Evolutionary conservation across 2,888 invertebrate species (phyloP), one percentile per base, ranked within the genome.

Genomic region (Pilophorus perplexus): DNA sequence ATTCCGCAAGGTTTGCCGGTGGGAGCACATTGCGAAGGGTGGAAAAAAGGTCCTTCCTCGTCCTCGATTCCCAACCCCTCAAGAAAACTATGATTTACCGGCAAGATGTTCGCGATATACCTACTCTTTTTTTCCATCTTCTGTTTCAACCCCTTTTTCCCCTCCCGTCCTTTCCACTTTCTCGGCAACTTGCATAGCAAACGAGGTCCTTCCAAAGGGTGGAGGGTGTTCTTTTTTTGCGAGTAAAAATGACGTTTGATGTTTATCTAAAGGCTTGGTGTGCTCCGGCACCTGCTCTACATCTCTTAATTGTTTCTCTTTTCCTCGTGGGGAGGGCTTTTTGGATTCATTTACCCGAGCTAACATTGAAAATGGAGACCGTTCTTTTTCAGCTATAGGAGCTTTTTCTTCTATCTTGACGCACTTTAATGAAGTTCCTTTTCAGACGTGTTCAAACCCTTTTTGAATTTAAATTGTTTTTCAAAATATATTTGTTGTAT

Each of bases 21-120:
- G 33, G 37, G 38, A 42, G 42, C 59, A 59, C 59, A 59, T 59
- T 59, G 59, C 42, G 33, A 42, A 42, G 18, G 27, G 23, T 14
- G 10, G 40, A 23, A 40, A n/a, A 20, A 20, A 59, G 25, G 42
- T 27, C 40, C 42, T 23, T 25, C 22, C 59, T 59, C 14, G 42
- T 42, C 25, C 22, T 23, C 20, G 10, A 23, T 16, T 14, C 25
- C 42, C 23, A 12, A 12, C 10, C 40, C 38, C 37, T 37, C 18
- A 38, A 16, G 25, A 25, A 27, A 59, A 59, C 59, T 59, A 59
- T 40, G 59, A 59, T 59, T 59, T 59, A 59, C 59, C 42, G 59
- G 40, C 59, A 42, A 59, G 59, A 59, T 59, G 59, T 23, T 59
- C 16, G 25, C 59, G 59, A 59, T 59, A 59, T 59, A 59, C n/a